These are phyloP conservation scores for Urechis unicinctus DNA, from an alignment of 2,888 invertebrate genomes.

Conservation along the genomic window DNA sequence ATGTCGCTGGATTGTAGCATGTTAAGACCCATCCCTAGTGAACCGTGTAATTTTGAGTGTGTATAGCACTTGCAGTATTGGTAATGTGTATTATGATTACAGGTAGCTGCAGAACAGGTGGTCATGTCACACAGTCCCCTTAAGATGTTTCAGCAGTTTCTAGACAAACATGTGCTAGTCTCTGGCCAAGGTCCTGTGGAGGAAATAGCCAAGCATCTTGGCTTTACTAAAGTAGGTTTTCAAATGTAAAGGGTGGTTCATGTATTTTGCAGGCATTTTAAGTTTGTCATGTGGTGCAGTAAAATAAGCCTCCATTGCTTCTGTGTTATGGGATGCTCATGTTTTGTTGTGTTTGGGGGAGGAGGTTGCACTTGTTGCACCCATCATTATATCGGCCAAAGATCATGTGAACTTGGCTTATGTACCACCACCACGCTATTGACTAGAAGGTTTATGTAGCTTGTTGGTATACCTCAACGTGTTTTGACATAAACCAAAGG, in stretches of 20 bases:
- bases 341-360: no score
- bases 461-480: no score
- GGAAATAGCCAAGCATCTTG: constrained; percentile 57
- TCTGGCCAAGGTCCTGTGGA: constrained; percentile 58
- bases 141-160: constrained; percentile 58
- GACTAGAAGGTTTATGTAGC: no score
- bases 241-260: no score
- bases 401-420: no score
- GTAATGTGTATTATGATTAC: constrained; percentile 6
- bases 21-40: neutral
- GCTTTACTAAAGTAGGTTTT: constrained; percentile 54
- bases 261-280: no score
- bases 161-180: constrained; percentile 59
- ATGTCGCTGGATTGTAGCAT: constrained; percentile 13
- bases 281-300: neutral
- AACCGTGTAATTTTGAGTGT: neutral
- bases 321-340: no score
- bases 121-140: constrained; percentile 64
- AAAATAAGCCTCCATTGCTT: no score
- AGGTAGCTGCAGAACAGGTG: constrained; percentile 59
- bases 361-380: no score
- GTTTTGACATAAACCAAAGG: no score
- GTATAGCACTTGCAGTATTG: neutral
- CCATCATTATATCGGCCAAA: no score
- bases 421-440: no score